phyloP scores from a whole-genome alignment of 2,113 vertebrate species.

The Pterocles orientalis region DNA sequence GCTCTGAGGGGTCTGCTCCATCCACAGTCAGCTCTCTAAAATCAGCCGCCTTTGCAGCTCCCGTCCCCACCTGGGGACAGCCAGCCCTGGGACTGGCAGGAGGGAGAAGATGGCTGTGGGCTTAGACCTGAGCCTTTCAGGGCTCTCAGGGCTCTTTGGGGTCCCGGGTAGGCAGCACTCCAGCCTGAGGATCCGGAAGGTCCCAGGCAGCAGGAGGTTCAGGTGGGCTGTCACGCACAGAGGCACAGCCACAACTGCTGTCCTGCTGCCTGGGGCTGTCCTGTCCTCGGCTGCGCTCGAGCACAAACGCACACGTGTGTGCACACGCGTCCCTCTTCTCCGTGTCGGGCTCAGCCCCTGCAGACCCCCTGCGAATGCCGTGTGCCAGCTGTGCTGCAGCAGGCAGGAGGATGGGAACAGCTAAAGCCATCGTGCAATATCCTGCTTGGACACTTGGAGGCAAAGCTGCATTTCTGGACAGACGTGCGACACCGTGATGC shows the following conservation, averaged over 20 bases:
- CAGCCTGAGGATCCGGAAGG: background rate
- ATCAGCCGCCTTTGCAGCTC: background rate
- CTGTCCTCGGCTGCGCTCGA: background rate
- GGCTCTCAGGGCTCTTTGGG: background rate
- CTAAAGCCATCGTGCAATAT: background rate
- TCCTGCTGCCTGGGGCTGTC: background rate
- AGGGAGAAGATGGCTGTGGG: background rate
- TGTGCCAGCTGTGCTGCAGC: rapidly evolving
- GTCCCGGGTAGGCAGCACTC: background rate
- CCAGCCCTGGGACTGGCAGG: background rate
- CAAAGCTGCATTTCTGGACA: background rate
- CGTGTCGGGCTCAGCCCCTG: rapidly evolving
- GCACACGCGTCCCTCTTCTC: rapidly evolving
- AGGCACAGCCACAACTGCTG: background rate
- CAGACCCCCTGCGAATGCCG: no score
- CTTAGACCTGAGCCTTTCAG: background rate
- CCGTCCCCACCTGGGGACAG: rapidly evolving
- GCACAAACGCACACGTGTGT: rapidly evolving
- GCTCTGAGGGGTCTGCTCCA: background rate
- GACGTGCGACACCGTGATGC: rapidly evolving
- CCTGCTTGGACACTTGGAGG: background rate
- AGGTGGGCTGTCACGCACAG: background rate
- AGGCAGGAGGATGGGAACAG: rapidly evolving
- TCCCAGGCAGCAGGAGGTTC: background rate
- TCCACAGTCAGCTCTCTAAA: background rate